Evolutionary conservation across 2,113 vertebrate species (phyloP), one percentile per base, ranked within the genome.

Genomic region (Cryptomyrus ogoouensis): DNA sequence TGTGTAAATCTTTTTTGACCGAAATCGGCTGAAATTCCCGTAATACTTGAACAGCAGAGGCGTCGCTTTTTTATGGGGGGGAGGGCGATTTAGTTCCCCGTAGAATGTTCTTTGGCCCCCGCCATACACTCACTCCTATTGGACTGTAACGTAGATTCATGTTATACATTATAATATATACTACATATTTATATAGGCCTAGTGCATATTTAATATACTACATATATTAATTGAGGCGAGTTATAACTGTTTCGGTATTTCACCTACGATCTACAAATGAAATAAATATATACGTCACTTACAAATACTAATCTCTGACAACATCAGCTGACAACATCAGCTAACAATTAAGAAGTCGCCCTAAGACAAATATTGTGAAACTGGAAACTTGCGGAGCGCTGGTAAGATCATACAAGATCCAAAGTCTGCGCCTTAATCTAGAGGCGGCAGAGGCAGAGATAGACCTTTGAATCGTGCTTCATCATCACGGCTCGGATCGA

Each of bases 381-480:
- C 10, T n/a, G 49, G 70, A 83, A 19, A 56, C 49, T 89, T 44
- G 49, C 19, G 66, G 53, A 58, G 31, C 21, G 24, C 58, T 44
- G 44, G n/a, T 58, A 52, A 62, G 80, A 90, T 5, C 27, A 17
- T 66, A 39, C 83, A 46, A 21, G 47, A 87, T 88, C 80, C 89
- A 91, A 88, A 90, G 74, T 90, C 87, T 89, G 27, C 58, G 70
- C 80, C 46, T 85, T 89, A 84, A 85, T 83, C 89, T 53, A 15
- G 8, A 35, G 35, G 7, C 52, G 0, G 24, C 56, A 49, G 49
- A n/a, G 31, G 44, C 1, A 47, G 19, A 90, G 89, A 92, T 88
- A 91, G 92, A 83, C 19, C 89, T 94, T 94, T 93, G 92, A 93
- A 92, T 94, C 89, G 15, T 91, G 92, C 93, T 91, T 90, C 92